Percentiles rank a stretch among this genome's conserved stretches.
These are phyloP conservation scores for Pipistrellus pipistrellus DNA, from an alignment of 2,797 vertebrate genomes.

Conservation along the genomic window DNA sequence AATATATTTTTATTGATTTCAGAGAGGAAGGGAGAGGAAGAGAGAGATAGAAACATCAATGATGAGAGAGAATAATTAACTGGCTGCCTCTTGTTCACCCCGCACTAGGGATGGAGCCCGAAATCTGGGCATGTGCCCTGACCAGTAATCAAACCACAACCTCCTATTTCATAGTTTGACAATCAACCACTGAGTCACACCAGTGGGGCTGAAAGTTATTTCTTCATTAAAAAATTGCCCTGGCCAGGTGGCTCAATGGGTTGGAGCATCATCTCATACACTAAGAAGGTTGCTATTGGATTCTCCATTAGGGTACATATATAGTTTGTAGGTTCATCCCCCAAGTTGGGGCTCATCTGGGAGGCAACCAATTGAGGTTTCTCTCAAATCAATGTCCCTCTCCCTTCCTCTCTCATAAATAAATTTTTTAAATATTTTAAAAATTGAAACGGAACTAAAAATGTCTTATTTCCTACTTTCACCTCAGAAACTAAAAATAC, in stretches of 20 bases:
- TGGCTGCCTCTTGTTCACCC: too few species aligned
- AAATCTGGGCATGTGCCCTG: too few species aligned
- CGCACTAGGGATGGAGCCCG: too few species aligned
- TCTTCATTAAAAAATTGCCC: conserved; percentile 8
- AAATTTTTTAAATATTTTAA: neutral
- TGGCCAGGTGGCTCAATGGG: neutral
- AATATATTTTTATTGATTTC: too few species aligned
- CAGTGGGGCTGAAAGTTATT: neutral
- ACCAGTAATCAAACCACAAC: too few species aligned
- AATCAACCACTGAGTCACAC: too few species aligned
- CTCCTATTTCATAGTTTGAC: too few species aligned
- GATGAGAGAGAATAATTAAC: too few species aligned
- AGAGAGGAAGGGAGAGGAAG: too few species aligned
- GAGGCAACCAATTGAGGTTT: neutral
- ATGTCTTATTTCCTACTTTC: conserved; percentile 11
- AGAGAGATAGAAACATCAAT: too few species aligned
- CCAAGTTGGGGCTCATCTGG: neutral
- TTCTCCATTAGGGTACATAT: neutral
- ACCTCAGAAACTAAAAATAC: conserved; percentile 36
- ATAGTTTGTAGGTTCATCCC: neutral
- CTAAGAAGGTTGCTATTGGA: neutral
- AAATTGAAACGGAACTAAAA: conserved; percentile 40
- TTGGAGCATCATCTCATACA: neutral
- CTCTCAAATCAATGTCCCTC: neutral
- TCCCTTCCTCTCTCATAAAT: neutral